Evolutionary conservation across 1,140 invertebrate species (phyloP).

Genomic region (Eueides isabella): DNA sequence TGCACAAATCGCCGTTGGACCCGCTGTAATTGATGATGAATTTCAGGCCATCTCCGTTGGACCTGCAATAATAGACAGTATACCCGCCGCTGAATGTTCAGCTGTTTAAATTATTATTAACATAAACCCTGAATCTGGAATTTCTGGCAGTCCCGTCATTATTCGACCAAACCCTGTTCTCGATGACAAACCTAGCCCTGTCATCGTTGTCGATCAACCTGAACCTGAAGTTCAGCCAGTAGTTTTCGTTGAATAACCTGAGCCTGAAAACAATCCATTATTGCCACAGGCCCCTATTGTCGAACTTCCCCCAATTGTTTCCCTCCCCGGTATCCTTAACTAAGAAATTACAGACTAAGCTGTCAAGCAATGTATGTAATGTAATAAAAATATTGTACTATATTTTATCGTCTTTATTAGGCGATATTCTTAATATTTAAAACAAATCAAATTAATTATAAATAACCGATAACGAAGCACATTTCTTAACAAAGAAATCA

Average conservation of each 20-base stretch:
- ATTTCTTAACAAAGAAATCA: too few relatives aligned
- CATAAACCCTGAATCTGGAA: neutral
- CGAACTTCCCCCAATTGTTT: neutral
- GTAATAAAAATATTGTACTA: too few relatives aligned
- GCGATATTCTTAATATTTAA: too few relatives aligned
- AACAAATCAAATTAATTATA: too few relatives aligned
- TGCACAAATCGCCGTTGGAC: constrained; percentile 24
- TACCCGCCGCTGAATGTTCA: constrained; percentile 32
- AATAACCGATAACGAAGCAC: too few relatives aligned
- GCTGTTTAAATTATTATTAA: constrained; percentile 7
- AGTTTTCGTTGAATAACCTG: neutral
- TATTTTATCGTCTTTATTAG: too few relatives aligned
- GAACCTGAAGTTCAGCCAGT: neutral
- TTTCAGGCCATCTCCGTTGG: constrained; percentile 31
- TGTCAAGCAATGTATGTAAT: too few relatives aligned
- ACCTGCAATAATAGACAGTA: constrained; percentile 58
- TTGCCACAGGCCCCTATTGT: neutral
- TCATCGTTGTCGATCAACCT: neutral
- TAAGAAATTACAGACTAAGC: too few relatives aligned
- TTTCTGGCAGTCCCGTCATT: neutral
- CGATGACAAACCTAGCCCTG: neutral
- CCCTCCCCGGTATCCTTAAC: too few relatives aligned
- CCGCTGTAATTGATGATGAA: constrained; percentile 34
- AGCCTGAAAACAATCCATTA: neutral
- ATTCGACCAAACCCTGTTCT: neutral